Conservation (phyloP, 1,140 invertebrate genomes). For the Pseudomyrmex gracilis region DNA sequence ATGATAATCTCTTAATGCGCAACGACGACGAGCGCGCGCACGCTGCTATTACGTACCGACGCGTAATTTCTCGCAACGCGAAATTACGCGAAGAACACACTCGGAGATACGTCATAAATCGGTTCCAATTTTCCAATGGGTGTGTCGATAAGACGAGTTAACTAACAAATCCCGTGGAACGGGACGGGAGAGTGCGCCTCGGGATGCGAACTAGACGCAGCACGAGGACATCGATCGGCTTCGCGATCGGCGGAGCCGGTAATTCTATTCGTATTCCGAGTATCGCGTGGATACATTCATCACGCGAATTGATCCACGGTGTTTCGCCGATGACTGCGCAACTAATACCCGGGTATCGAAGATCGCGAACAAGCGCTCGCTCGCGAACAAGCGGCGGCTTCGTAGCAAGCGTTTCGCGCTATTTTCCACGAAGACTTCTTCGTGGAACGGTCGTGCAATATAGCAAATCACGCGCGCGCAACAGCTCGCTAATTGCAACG, state of each 20-base stretch:
- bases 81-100: conserved; percentile 6
- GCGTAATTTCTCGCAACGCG: not conserved
- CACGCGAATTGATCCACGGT: conserved; percentile 35
- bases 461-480: conserved; percentile 61
- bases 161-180: conserved; percentile 43
- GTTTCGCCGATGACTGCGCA: conserved; percentile 32
- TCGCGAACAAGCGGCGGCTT: conserved; percentile 19
- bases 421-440: conserved; percentile 41
- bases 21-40: not conserved
- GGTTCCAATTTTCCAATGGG: conserved; percentile 19
- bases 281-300: conserved; percentile 40
- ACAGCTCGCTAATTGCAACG: conserved; percentile 45
- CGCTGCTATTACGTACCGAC: not conserved
- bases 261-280: conserved; percentile 13
- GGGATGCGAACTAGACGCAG: conserved; percentile 32
- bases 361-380: not conserved
- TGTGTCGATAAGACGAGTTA: conserved; percentile 47
- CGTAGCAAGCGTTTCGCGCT: conserved; percentile 42
- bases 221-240: conserved; percentile 20
- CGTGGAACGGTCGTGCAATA: conserved; percentile 13
- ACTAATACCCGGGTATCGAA: conserved; percentile 38
- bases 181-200: conserved; percentile 20
- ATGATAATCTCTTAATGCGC: no score
- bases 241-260: conserved; percentile 36
- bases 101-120: conserved; percentile 29